phyloP scores from a whole-genome alignment of 2,888 invertebrate species.

The Agriopis leucophaearia region DNA sequence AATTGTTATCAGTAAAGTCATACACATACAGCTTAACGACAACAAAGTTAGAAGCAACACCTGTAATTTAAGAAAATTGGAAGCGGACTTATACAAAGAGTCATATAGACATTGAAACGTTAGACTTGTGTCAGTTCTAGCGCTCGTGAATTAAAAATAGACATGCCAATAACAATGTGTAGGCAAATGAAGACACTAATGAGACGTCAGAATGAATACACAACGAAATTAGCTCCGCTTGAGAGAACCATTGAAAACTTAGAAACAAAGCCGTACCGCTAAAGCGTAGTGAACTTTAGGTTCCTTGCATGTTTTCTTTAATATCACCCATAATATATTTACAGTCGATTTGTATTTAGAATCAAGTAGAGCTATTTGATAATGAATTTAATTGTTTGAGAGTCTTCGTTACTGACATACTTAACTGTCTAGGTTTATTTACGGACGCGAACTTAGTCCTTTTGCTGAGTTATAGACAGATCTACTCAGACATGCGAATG shows the following conservation, averaged over 20 bases:
- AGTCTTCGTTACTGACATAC: constrained; percentile 69
- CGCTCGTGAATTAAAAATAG: constrained; percentile 67
- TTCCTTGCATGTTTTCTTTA: constrained; percentile 25
- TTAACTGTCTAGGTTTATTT: constrained; percentile 70
- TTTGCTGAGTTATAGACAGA: constrained; percentile 60
- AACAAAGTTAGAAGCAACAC: constrained; percentile 11
- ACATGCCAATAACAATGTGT: constrained; percentile 69
- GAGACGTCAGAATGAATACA: constrained; percentile 66
- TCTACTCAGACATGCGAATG: constrained; percentile 68
- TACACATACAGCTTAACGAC: constrained; percentile 5
- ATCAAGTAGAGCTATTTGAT: constrained; percentile 6
- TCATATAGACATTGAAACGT: constrained; percentile 48
- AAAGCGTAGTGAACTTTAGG: constrained; percentile 36
- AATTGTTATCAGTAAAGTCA: constrained; percentile 13
- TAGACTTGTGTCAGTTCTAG: constrained; percentile 51
- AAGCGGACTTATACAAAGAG: constrained; percentile 27
- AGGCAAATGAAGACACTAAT: constrained; percentile 75
- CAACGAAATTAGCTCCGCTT: constrained; percentile 64
- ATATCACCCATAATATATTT: constrained; percentile 7
- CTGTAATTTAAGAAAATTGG: constrained; percentile 10
- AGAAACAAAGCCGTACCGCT: constrained; percentile 40
- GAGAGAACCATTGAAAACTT: constrained; percentile 56
- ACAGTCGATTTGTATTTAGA: neutral
- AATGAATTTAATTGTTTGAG: constrained; percentile 48
- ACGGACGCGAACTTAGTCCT: constrained; percentile 60